Conservation (phyloP, 2,797 vertebrate genomes). For the Micropoecilia bifurca region DNA sequence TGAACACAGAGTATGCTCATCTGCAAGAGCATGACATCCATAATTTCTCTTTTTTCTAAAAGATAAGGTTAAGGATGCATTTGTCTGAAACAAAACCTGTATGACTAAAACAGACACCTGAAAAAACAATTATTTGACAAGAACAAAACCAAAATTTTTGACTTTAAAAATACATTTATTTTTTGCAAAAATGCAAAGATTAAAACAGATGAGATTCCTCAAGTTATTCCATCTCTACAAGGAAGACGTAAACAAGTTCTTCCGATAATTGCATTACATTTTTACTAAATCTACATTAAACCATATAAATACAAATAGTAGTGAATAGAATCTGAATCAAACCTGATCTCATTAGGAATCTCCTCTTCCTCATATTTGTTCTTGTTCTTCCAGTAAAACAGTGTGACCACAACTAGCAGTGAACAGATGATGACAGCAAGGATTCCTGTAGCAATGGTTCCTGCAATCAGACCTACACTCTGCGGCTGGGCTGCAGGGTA, state of each 20-base stretch:
- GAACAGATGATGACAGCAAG: slow-evolving; percentile 89
- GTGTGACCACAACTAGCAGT: slow-evolving; percentile 87
- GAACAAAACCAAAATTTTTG: background rate
- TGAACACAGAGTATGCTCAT: slow-evolving; percentile 1
- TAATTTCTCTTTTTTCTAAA: background rate
- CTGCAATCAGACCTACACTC: slow-evolving; percentile 91
- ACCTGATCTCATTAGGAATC: slow-evolving; percentile 99
- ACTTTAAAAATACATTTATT: background rate
- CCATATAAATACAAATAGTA: background rate
- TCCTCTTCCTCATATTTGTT: slow-evolving; percentile 98
- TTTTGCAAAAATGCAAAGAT: background rate
- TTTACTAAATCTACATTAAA: background rate
- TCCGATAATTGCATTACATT: background rate
- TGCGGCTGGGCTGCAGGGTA: slow-evolving; percentile 88
- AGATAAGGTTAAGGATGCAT: background rate
- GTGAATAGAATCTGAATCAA: background rate
- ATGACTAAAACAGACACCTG: background rate
- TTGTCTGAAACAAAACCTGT: background rate
- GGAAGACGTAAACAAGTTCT: background rate
- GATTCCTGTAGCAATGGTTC: slow-evolving; percentile 88
- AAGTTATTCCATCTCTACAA: background rate
- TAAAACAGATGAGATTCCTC: background rate
- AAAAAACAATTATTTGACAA: background rate
- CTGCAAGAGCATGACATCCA: slow-evolving; percentile 2
- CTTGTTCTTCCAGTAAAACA: slow-evolving; percentile 98